Evolutionary conservation across 2,888 invertebrate genomes (phyloP), one percentile per base, ranked within the genome.

Genomic region (Graphium colonna): DNA sequence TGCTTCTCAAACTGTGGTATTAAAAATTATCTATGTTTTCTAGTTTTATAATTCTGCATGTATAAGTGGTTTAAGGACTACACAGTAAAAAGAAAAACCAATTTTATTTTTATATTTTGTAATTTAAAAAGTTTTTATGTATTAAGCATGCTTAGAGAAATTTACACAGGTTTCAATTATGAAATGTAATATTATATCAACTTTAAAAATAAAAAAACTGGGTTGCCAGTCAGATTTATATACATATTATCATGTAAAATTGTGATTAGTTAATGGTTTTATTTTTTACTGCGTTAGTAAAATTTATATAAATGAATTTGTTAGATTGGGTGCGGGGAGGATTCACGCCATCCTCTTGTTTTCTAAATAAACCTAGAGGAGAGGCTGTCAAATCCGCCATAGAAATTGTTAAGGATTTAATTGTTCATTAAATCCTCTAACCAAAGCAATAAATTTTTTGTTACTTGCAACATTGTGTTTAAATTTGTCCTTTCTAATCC

Each of bases 341-440:
- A 12, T 8, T 18, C 5, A 31, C 61, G 61, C 55, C 55, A 40
- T 53, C 63, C 51, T 54, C 61, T 51, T 50, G 55, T 71, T 69
- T 36, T 67, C 63, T 48, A 28, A 41, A 49, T 17, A 51, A 64
- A 68, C 67, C 67, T 71, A 68, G 66, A 45, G 51, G 57, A 62
- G 60, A 54, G 57, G 63, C 68, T 67, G 60, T 5, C 21, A 43
- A 15, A 51, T 59, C 42, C 61, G 51, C 57, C 59, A 52, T 21
- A 57, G 47, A 55, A 46, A 40, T 51, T 62, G 84, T 84, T 84
- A 68, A 65, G 82, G 83, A 72, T 83, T 84, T 84, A 84, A 71
- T 70, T 51, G 36, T n/a, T 46, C 43, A 63, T 82, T 82, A 83
- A 80, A 79, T 82, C 83, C 82, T 82, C 63, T 81, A 84, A 85